A percentile compares a stretch with the other conserved stretches of the same genome.
These are phyloP conservation scores for Rhagonycha fulva DNA, from an alignment of 2,888 invertebrate genomes.

Conservation along the genomic window DNA sequence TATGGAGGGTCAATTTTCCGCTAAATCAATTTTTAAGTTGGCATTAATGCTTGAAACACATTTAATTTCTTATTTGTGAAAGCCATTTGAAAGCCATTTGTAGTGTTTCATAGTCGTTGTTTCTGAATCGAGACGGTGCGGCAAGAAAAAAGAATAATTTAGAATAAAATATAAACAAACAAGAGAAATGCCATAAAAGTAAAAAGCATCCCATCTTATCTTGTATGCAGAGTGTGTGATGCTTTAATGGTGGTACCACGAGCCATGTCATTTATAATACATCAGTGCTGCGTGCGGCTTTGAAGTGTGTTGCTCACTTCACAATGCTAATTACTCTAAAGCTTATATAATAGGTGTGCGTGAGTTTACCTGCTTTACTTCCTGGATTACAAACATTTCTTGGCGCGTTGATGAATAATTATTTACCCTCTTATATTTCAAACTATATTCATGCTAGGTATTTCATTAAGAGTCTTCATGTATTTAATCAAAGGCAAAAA, in stretches of 20 bases:
- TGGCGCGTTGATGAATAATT: constrained; percentile 43
- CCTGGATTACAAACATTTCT: constrained; percentile 39
- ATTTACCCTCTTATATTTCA: constrained; percentile 25
- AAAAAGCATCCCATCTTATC: constrained; percentile 38
- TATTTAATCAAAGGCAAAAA: constrained; percentile 22
- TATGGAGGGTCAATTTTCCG: not conserved
- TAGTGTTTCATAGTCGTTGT: not conserved
- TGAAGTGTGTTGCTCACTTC: constrained; percentile 43
- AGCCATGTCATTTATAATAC: constrained; percentile 48
- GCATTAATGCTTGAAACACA: not conserved
- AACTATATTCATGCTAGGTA: constrained; percentile 17
- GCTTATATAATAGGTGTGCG: constrained; percentile 31
- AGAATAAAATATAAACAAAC: not conserved
- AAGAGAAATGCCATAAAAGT: constrained; percentile 19
- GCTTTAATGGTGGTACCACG: constrained; percentile 47
- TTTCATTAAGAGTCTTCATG: constrained; percentile 26
- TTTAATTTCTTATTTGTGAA: not conserved
- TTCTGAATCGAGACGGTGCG: not conserved
- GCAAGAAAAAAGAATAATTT: not conserved
- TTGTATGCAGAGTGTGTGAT: constrained; percentile 43
- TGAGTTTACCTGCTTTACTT: constrained; percentile 35
- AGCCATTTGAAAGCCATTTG: not conserved
- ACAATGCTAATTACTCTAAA: constrained; percentile 42
- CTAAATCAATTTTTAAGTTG: not conserved
- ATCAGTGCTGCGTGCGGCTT: constrained; percentile 41